Percentiles rank a stretch among this genome's conserved stretches.
Evolutionary conservation across 2,888 invertebrate species (phyloP).

Genomic region (Cryptophagus acutangulus): DNA sequence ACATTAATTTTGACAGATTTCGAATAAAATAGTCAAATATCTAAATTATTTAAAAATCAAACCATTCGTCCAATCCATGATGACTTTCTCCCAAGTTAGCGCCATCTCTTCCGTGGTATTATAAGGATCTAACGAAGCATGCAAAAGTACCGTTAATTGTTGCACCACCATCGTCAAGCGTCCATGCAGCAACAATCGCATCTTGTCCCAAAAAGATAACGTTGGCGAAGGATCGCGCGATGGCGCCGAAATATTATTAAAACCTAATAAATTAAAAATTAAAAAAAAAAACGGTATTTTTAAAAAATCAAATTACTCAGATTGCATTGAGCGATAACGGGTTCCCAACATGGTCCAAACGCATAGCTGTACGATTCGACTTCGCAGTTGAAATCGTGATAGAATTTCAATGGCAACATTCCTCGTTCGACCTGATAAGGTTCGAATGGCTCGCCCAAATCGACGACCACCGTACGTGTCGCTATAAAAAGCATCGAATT

Average conservation of each 20-base stretch:
- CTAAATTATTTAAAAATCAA: not conserved
- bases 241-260: slow-evolving; percentile 81
- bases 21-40: too few relatives aligned
- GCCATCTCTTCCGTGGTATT: slow-evolving; percentile 99
- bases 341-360: slow-evolving; percentile 99
- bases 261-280: slow-evolving; percentile 50
- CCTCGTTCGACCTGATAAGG: slow-evolving; percentile 76
- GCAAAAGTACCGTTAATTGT: slow-evolving; percentile 84
- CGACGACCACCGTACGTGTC: slow-evolving; percentile 69
- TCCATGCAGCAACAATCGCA: slow-evolving; percentile 87
- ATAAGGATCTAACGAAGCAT: slow-evolving; percentile 96
- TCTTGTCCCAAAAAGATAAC: slow-evolving; percentile 96
- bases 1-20: too few relatives aligned
- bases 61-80: slow-evolving; percentile 95
- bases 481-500: too few relatives aligned
- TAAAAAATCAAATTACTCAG: slow-evolving; percentile 50
- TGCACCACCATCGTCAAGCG: slow-evolving; percentile 82
- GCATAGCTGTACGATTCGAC: slow-evolving; percentile 85
- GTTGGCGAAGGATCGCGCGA: slow-evolving; percentile 92
- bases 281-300: slow-evolving; percentile 1
- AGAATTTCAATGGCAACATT: slow-evolving; percentile 94
- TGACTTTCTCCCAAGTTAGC: slow-evolving; percentile 88
- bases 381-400: slow-evolving; percentile 95
- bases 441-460: slow-evolving; percentile 83
- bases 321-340: slow-evolving; percentile 87